Conservation (phyloP, 2,113 vertebrate genomes). For the Eurystomus gularis region DNA sequence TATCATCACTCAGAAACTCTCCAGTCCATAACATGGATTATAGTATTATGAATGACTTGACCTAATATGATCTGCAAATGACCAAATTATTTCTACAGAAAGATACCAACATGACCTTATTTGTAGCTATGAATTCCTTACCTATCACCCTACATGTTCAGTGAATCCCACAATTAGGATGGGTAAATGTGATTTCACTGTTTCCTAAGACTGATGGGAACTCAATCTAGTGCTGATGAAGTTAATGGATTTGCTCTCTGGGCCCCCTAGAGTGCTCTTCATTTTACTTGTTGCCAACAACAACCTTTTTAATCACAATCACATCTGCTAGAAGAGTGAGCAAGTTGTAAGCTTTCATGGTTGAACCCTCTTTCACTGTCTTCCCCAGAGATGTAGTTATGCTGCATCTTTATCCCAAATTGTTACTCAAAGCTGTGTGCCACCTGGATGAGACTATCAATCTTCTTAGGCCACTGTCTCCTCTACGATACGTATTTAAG, state of each 20-base stretch:
- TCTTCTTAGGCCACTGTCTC: neutral
- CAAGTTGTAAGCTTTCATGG: neutral
- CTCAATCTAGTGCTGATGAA: slow-evolving; percentile 24
- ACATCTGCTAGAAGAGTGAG: neutral
- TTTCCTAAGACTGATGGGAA: neutral
- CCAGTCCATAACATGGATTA: neutral
- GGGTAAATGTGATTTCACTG: neutral
- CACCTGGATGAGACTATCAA: neutral
- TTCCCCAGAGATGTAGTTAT: neutral
- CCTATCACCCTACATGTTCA: neutral
- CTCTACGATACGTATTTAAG: fast-evolving
- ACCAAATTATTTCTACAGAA: slow-evolving; percentile 18
- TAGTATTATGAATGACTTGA: neutral
- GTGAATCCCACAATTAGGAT: neutral
- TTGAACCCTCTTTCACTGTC: neutral
- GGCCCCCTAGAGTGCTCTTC: slow-evolving; percentile 21
- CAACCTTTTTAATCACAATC: slow-evolving; percentile 38
- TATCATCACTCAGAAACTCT: neutral
- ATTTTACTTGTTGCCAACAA: slow-evolving; percentile 44
- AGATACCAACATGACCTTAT: neutral
- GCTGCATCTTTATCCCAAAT: neutral
- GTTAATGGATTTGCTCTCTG: slow-evolving; percentile 21
- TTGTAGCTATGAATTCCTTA: neutral
- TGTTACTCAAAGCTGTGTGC: neutral
- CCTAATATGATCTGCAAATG: slow-evolving; percentile 29